These are phyloP conservation scores for Petrolisthes cinctipes DNA, from an alignment of 2,888 invertebrate species.

Conservation along the genomic window DNA sequence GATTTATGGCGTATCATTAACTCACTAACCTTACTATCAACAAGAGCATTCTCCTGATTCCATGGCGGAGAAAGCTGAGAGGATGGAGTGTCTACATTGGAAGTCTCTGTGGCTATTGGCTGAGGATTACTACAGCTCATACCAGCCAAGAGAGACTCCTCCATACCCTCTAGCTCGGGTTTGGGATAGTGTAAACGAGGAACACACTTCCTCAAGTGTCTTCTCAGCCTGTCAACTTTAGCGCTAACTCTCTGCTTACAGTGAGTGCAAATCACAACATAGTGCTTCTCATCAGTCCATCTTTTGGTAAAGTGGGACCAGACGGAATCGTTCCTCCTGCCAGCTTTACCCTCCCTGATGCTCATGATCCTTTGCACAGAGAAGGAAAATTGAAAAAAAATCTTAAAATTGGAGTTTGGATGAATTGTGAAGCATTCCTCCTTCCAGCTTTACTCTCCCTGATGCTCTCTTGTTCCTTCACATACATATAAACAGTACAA, in stretches of 20 bases:
- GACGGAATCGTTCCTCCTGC: slow-evolving; percentile 54
- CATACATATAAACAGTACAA: no score
- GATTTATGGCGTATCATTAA: slow-evolving; percentile 36
- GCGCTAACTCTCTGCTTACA: slow-evolving; percentile 59
- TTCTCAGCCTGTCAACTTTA: slow-evolving; percentile 55
- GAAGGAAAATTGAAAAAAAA: slow-evolving; percentile 30
- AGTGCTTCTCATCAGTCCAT: slow-evolving; percentile 57
- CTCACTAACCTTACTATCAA: slow-evolving; percentile 61
- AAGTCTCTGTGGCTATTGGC: slow-evolving; percentile 39
- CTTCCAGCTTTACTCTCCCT: no score
- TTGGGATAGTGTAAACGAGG: slow-evolving; percentile 41
- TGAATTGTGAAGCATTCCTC: not conserved
- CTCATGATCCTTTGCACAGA: slow-evolving; percentile 47
- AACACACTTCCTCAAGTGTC: slow-evolving; percentile 57
- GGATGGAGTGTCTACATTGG: slow-evolving; percentile 51
- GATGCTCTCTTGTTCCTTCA: no score
- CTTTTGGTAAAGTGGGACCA: slow-evolving; percentile 58
- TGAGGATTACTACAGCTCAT: slow-evolving; percentile 50
- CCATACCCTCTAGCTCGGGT: slow-evolving; percentile 49
- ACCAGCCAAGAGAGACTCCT: slow-evolving; percentile 42
- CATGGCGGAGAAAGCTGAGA: slow-evolving; percentile 56
- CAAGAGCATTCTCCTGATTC: slow-evolving; percentile 53
- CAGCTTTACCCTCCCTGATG: slow-evolving; percentile 59
- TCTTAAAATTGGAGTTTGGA: slow-evolving; percentile 24
- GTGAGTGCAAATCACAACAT: slow-evolving; percentile 56